Evolutionary conservation across 2,113 vertebrate genomes (phyloP).

Genomic region (Microcebus jonahi): DNA sequence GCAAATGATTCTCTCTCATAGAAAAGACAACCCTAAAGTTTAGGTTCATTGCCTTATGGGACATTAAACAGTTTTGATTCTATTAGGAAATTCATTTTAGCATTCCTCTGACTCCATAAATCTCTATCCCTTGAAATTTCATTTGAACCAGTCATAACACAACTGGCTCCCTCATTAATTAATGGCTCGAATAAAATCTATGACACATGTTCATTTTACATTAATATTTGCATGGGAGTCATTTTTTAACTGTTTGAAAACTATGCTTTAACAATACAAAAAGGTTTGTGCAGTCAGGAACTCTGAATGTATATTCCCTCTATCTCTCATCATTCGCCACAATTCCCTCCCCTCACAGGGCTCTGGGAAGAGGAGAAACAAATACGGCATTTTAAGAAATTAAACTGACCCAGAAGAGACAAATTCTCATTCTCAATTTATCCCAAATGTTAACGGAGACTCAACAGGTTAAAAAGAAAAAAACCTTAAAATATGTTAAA

Average conservation of each 20-base stretch:
- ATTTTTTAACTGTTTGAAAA: neutral
- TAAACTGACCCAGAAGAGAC: neutral
- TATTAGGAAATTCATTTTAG: neutral
- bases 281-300: neutral
- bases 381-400: neutral
- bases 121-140: neutral
- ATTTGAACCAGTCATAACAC: neutral
- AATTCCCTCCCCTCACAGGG: neutral
- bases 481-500: neutral
- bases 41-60: neutral
- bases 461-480: neutral
- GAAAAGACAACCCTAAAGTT: neutral
- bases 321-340: too few relatives aligned
- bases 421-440: neutral
- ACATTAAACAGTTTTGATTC: neutral
- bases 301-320: too few relatives aligned
- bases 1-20: neutral
- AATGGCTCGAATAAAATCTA: neutral
- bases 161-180: neutral
- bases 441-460: neutral
- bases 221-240: neutral
- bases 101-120: neutral
- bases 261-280: neutral
- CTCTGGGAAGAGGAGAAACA: neutral
- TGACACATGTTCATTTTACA: neutral